Evolutionary conservation across 2,113 vertebrate genomes (phyloP).

Genomic region (Ellobius talpinus): DNA sequence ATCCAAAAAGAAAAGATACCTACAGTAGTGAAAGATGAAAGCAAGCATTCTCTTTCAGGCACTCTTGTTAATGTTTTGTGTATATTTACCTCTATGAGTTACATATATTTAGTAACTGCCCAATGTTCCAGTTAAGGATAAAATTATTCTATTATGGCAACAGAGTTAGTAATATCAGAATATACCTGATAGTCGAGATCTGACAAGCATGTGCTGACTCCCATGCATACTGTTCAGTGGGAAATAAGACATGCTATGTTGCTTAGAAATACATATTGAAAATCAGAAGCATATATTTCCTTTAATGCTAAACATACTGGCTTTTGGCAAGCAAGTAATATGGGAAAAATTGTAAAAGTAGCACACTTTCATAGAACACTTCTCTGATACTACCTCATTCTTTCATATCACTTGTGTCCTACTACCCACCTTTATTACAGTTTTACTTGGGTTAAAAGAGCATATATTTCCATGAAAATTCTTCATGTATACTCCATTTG

Average conservation of each 20-base stretch:
- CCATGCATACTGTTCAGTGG: not conserved
- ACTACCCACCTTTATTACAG: not conserved
- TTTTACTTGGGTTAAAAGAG: not conserved
- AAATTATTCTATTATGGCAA: not conserved
- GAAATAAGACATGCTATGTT: not conserved
- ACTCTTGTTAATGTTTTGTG: constrained; percentile 9
- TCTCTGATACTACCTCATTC: not conserved
- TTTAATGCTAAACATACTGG: not conserved
- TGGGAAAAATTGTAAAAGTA: not conserved
- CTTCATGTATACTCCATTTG: not conserved
- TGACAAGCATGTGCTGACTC: not conserved
- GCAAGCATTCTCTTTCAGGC: not conserved
- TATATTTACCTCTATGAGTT: not conserved
- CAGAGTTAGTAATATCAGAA: not conserved
- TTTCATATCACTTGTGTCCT: not conserved
- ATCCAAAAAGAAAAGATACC: not conserved
- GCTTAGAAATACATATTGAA: not conserved
- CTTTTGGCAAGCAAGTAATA: not conserved
- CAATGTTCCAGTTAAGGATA: constrained; percentile 28
- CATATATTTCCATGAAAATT: not conserved
- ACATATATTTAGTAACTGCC: not conserved
- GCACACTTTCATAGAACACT: not conserved
- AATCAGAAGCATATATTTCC: not conserved
- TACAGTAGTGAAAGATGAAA: not conserved
- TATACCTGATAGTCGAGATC: not conserved